These are phyloP conservation scores for Tinea trinotella DNA, from an alignment of 2,888 invertebrate genomes.

Conservation along the genomic window DNA sequence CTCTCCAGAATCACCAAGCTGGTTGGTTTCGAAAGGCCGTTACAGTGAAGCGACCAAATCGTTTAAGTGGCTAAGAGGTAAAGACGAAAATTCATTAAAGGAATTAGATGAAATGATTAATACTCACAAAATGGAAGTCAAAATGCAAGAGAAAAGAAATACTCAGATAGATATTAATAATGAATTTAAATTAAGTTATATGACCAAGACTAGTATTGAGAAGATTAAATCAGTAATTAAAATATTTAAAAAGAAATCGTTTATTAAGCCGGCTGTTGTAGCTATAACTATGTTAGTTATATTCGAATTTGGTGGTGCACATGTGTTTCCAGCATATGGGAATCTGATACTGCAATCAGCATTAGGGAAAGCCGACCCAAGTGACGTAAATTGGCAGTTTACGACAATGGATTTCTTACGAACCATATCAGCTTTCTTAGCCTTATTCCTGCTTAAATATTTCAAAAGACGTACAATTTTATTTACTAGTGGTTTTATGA, in stretches of 20 bases:
- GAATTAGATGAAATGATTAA: slow-evolving; percentile 56
- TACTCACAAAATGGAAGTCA: slow-evolving; percentile 45
- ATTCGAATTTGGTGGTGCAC: slow-evolving; percentile 62
- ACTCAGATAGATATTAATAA: background rate
- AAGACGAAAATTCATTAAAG: slow-evolving; percentile 51
- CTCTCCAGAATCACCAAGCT: slow-evolving; percentile 77
- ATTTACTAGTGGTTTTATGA: slow-evolving; percentile 52
- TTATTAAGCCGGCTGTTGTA: slow-evolving; percentile 58
- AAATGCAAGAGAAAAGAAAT: slow-evolving; percentile 29
- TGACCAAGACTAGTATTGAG: background rate
- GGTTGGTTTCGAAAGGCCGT: slow-evolving; percentile 75
- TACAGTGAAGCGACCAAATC: slow-evolving; percentile 71
- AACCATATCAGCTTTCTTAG: slow-evolving; percentile 73
- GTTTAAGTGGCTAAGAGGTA: slow-evolving; percentile 74
- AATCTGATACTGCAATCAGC: slow-evolving; percentile 56
- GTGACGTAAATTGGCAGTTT: slow-evolving; percentile 69
- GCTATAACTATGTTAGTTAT: slow-evolving; percentile 62
- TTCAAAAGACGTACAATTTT: slow-evolving; percentile 52
- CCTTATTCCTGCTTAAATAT: slow-evolving; percentile 57
- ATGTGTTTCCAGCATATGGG: slow-evolving; percentile 61
- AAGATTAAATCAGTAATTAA: slow-evolving; percentile 27
- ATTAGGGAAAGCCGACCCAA: slow-evolving; percentile 42
- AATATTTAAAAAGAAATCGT: slow-evolving; percentile 61
- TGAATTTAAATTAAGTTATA: slow-evolving; percentile 22
- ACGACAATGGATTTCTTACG: slow-evolving; percentile 77